Base-by-base conservation (phyloP, 53 echinoderm and acorn worm genomes). In the Astropecten irregularis region DNA sequence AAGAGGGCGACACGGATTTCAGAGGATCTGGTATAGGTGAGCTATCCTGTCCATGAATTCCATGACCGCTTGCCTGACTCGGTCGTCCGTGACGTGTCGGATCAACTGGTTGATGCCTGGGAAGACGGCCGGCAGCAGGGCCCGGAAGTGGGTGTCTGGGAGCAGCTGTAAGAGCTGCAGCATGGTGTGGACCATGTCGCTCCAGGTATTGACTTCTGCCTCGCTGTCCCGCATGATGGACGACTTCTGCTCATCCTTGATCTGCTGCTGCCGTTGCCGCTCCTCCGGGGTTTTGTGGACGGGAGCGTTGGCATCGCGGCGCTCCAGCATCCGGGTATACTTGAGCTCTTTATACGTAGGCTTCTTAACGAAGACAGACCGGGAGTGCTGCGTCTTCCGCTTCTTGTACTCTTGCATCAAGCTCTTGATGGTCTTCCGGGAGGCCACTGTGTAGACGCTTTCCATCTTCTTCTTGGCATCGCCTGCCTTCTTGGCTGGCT, bases 361-460 rank as follows among this genome's bases (percentile, higher is more conserved):
- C 82, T 94, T 99, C 76, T 94, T 99, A 56, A 99, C 99, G 27
- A 99, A 97, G 39, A 93, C 92, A 2, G 97, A 93, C 48, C 99
- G 77, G 6, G 93, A 93, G 84, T 92, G 93, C 59, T 94, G 93
- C 14, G 57, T 81, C 62, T 93, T 97, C 18, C 92, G 69, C 72
- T 86, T 93, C 84, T 99, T 99, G 88, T 99, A 99, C 88, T 99
- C 99, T 65, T 94, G 92, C 99, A 99, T 99, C 42, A 99, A 84
- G 83, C 99, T 99, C 84, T 99, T 99, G 88, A 99, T 99, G 66
- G 99, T 93, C 67, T 94, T 99, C 26, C 86, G 94, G 42, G 99
- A 95, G 5, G 99, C 99, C 23, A 99, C 90, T 0, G 94, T 92
- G 73, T 99, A 99, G 63, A 99, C 33, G 5, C 57, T 66, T 42